phyloP scores from a whole-genome alignment of 2,797 vertebrate species.

The Alectoris magna region DNA sequence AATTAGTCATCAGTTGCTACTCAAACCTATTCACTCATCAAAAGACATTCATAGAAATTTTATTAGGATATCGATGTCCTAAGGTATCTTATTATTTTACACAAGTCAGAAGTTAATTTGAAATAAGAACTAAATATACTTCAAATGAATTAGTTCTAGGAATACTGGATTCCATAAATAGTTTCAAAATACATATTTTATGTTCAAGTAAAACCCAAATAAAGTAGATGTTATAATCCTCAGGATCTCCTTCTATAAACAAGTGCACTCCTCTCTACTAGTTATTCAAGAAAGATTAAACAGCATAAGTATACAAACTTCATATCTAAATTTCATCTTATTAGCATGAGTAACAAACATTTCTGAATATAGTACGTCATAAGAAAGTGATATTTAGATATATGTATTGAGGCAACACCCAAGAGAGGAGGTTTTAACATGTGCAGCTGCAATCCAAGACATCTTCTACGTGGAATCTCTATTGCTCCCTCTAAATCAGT shows the following conservation, averaged over 20 bases:
- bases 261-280: background rate
- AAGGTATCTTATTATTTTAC: background rate
- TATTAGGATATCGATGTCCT: background rate
- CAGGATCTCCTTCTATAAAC: background rate
- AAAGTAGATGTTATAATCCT: background rate
- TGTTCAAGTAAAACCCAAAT: background rate
- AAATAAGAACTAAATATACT: background rate
- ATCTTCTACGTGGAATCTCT: rapidly evolving
- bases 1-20: background rate
- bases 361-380: background rate
- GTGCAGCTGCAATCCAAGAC: background rate
- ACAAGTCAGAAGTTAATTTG: background rate
- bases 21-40: background rate
- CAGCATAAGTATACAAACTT: background rate
- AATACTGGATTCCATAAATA: background rate
- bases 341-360: rapidly evolving
- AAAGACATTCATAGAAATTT: background rate
- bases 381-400: background rate
- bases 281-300: background rate
- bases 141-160: background rate
- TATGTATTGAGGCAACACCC: background rate
- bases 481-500: background rate
- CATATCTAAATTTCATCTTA: background rate
- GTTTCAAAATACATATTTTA: background rate
- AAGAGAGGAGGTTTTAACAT: background rate